A percentile compares a stretch with the other conserved stretches of the same genome.
Conservation (phyloP, 1,140 invertebrate genomes). For the Papilio machaon region DNA sequence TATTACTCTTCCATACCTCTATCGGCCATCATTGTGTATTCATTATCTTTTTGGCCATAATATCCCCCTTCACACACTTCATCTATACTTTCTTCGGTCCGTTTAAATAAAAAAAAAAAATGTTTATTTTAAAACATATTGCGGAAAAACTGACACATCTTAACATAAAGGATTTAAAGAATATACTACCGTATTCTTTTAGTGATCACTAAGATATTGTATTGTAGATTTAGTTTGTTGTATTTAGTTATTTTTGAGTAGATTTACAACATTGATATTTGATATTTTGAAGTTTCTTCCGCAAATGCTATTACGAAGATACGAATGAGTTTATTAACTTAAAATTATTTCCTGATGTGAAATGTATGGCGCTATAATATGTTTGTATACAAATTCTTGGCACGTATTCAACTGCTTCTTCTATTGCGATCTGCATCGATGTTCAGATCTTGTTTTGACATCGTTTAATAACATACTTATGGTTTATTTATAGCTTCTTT, state of each 20-base stretch:
- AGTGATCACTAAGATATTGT: too few relatives aligned
- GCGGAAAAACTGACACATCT: neutral
- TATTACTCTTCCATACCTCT: neutral
- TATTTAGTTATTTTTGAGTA: too few relatives aligned
- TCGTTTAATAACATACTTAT: constrained; percentile 28
- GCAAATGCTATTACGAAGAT: neutral
- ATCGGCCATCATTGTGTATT: neutral
- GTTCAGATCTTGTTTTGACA: constrained; percentile 23
- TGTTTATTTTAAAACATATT: too few relatives aligned
- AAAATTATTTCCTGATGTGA: constrained; percentile 20
- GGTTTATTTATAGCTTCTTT: neutral
- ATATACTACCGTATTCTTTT: too few relatives aligned
- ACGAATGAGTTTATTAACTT: constrained; percentile 19
- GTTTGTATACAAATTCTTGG: constrained; percentile 27
- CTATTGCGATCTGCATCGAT: constrained; percentile 18
- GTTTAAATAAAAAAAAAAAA: too few relatives aligned
- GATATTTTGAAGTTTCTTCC: neutral
- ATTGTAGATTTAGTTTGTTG: too few relatives aligned
- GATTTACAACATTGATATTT: neutral
- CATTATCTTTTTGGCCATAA: neutral
- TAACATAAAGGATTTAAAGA: neutral
- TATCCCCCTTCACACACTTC: neutral
- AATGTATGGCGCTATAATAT: neutral
- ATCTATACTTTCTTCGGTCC: neutral
- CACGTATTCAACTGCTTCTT: constrained; percentile 25